Base-by-base conservation (phyloP, 2,888 invertebrate species). In the Drosophila mulleri region DNA sequence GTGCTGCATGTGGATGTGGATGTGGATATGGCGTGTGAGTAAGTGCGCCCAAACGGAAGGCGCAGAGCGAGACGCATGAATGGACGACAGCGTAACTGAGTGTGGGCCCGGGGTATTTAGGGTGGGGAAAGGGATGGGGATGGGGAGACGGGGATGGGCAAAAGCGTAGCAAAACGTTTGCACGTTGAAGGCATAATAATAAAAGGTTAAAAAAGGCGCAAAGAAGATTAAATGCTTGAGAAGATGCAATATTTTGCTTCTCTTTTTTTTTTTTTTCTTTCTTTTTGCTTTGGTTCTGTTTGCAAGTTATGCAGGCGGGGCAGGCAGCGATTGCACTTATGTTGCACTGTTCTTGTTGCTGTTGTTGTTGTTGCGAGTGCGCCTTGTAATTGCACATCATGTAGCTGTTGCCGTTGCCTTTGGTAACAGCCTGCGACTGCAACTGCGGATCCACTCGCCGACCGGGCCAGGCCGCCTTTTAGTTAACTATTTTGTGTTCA, bases 151-250 rank as follows among this genome's bases (percentile, higher is more conserved):
- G 18, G 37, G 39, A 53, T 62, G 26, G 57, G 77, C 78, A 80
- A 83, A 88, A 90, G 88, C 86, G 88, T 87, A 87, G 86, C 86
- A 87, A 87, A 87, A 87, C 86, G 86, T 88, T 87, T 89, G 86
- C 86, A 87, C 86, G 86, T 87, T 87, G 90, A 90, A 90, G 89
- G 89, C 89, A 87, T 87, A 87, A 90, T 87, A 87, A 87, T 87
- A 87, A 87, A 87, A 87, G 87, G 88, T 90, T 90, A 87, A 90
- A 87, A 87, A 90, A 87, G 89, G 90, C 89, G 87, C 89, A 87
- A 90, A 87, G 90, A 87, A 87, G 90, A 88, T 90, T 90, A 91
- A 90, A 89, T 84, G 90, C 90, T 91, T 80, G 82, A 82, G 90
- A 88, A 89, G 89, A 83, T 86, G 90, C 88, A 88, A 82, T 86